Percentiles rank a stretch among this genome's conserved stretches.
These are phyloP conservation scores for Marmota monax DNA, from an alignment of 2,113 vertebrate species.

Conservation along the genomic window DNA sequence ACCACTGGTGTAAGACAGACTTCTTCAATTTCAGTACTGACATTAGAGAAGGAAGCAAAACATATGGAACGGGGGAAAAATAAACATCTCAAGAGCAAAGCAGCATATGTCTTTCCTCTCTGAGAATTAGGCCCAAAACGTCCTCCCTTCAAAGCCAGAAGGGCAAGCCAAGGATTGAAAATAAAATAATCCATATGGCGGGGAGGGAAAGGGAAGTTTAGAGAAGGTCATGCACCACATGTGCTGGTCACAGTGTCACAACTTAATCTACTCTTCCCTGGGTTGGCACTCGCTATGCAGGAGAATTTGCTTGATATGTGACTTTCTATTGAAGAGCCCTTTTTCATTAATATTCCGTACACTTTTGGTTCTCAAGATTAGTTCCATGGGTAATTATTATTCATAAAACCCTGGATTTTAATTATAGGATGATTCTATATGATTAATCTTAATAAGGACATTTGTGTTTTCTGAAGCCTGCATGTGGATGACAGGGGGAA, in stretches of 20 bases:
- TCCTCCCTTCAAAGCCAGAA: conserved; percentile 76
- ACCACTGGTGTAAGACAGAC: conserved; percentile 66
- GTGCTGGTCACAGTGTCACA: conserved; percentile 43
- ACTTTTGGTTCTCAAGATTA: background rate
- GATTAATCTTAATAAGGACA: conserved; percentile 8
- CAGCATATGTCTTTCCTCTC: conserved; percentile 78
- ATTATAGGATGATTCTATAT: background rate
- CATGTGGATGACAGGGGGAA: background rate
- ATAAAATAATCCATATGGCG: conserved; percentile 60
- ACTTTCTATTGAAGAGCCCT: background rate
- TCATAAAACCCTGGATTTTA: background rate
- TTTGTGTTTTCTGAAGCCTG: accelerated
- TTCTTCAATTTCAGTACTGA: conserved; percentile 86
- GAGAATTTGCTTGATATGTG: background rate
- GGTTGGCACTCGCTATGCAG: background rate
- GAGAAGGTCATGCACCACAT: conserved; percentile 75
- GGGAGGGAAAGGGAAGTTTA: conserved; percentile 73
- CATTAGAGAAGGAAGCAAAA: conserved; percentile 84
- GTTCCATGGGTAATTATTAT: background rate
- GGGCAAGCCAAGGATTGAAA: conserved; percentile 80
- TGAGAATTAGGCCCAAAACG: conserved; percentile 78
- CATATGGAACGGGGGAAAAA: conserved; percentile 85
- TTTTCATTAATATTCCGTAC: background rate
- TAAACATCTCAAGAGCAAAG: conserved; percentile 85
- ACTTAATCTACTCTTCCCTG: background rate